Evolutionary conservation across 2,113 vertebrate species (phyloP).

Genomic region (Octodon degus): DNA sequence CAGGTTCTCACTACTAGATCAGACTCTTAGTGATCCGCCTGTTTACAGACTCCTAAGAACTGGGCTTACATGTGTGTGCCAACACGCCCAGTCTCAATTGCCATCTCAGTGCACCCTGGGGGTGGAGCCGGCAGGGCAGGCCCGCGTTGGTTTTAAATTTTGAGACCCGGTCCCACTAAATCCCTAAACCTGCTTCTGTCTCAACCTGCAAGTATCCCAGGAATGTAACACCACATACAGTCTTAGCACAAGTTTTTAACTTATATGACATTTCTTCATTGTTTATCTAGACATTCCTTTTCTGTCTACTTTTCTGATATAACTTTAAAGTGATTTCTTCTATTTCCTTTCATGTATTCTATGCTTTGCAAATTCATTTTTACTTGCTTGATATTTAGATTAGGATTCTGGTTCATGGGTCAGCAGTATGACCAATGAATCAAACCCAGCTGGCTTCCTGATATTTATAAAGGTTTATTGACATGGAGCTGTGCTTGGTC

Average conservation of each 20-base stretch:
- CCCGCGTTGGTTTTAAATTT: neutral
- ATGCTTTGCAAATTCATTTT: neutral
- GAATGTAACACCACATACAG: too few relatives aligned
- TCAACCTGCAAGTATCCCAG: too few relatives aligned
- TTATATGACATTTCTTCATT: neutral
- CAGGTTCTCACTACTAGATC: too few relatives aligned
- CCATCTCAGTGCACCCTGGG: too few relatives aligned
- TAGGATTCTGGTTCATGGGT: neutral
- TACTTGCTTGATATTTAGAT: neutral
- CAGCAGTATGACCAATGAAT: neutral
- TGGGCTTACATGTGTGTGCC: too few relatives aligned
- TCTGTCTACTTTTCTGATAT: neutral
- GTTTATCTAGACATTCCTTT: neutral
- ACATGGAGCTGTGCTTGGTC: neutral
- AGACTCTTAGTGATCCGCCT: too few relatives aligned
- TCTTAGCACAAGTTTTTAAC: neutral
- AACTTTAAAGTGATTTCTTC: neutral
- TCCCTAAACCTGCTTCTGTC: neutral
- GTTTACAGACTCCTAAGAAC: too few relatives aligned
- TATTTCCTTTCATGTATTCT: neutral
- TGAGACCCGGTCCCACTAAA: neutral
- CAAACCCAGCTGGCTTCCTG: neutral
- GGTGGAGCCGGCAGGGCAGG: too few relatives aligned
- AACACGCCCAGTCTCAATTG: too few relatives aligned
- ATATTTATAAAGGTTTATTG: neutral